phyloP scores from a whole-genome alignment of 2,113 vertebrate species.

The Donacobius atricapilla region DNA sequence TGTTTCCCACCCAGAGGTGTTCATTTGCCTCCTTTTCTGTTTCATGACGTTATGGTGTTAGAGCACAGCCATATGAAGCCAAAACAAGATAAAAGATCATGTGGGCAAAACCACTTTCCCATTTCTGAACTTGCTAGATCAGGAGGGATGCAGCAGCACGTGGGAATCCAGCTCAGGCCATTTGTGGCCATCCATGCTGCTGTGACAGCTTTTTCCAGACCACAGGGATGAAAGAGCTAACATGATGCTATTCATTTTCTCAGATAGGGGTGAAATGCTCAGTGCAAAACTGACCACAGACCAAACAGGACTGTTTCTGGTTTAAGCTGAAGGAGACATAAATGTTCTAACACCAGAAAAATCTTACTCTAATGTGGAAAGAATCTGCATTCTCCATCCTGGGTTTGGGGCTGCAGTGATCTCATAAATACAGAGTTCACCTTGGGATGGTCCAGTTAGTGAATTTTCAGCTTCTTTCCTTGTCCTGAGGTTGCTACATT shows the following conservation, averaged over 20 bases:
- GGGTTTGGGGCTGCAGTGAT: background rate
- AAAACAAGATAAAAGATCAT: background rate
- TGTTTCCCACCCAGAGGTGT: background rate
- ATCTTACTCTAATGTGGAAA: background rate
- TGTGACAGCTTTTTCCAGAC: background rate
- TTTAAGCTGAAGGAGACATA: background rate
- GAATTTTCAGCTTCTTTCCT: background rate
- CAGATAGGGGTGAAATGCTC: background rate
- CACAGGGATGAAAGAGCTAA: background rate
- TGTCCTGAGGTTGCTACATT: background rate
- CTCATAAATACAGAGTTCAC: background rate
- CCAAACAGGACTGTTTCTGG: background rate
- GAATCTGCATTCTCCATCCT: background rate
- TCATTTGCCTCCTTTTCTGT: background rate
- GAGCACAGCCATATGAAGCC: background rate
- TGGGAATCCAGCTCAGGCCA: background rate
- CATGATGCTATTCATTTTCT: background rate
- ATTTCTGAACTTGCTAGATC: background rate
- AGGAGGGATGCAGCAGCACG: background rate
- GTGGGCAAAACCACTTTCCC: background rate
- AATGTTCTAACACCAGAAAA: background rate
- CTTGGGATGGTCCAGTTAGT: background rate
- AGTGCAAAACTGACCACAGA: background rate
- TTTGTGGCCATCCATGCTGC: background rate
- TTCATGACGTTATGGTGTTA: accelerated